Evolutionary conservation across 2,113 vertebrate species (phyloP), one percentile per base, ranked within the genome.

Genomic region (Ceyx melanurus): DNA sequence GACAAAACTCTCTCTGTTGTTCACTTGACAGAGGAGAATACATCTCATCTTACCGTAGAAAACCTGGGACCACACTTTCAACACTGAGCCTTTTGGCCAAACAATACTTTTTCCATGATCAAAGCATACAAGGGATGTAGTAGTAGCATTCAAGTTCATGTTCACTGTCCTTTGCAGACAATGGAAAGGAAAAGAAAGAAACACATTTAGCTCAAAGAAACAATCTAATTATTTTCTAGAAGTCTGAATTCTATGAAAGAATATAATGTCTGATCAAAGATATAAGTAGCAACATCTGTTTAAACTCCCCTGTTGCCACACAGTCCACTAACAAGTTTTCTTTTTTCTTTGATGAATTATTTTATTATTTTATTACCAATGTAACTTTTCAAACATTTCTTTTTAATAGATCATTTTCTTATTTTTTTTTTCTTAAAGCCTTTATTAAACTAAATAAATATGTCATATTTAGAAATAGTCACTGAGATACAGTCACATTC

Each of bases 1-100:
- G 91, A 99, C 98, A 99, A 99, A 98, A 98, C 96, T 95, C 94
- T 93, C 97, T 98, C 97, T 99, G 98, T 98, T 98, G 74, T 97
- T 93, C 72, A 40, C 90, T 95, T 96, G 95, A 98, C 96, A 98
- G 97, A 97, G 94, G 82, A 97, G 96, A 98, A 96, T 96, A 97
- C 96, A 98, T 97, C 98, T 98, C 98, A 70, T 94, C 83, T 98
- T 97, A 96, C 96, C 96, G 56, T 48, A 93, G 91, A 97, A 94
- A 97, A 90, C 53, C 58, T 93, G 95, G 73, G 92, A 79, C 83
- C n/a, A 89, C 90, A 51, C 91, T 96, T 97, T 97, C 97, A 98
- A 96, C 98, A 97, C 97, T 91, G 86, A 94, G 76, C 86, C 88
- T 95, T 95, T 82, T 89, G 95, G 54, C 61, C 77, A 97, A 97